These are phyloP conservation scores for Myotis lucifugus DNA, from an alignment of 2,113 vertebrate species.

Conservation along the genomic window DNA sequence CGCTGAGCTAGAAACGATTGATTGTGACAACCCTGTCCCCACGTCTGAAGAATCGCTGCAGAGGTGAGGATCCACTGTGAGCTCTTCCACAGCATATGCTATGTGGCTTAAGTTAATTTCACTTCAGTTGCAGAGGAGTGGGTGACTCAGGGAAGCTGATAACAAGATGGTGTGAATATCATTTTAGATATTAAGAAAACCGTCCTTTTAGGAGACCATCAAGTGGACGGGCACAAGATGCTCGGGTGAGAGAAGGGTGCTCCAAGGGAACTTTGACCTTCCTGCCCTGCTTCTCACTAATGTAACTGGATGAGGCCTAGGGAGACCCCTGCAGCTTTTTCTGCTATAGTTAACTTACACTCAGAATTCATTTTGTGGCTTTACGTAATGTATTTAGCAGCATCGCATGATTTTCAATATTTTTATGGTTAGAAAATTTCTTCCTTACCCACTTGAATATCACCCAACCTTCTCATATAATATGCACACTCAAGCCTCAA, in stretches of 20 bases:
- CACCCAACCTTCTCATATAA: not conserved
- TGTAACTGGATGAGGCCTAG: not conserved
- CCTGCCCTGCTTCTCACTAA: not conserved
- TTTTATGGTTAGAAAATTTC: not conserved
- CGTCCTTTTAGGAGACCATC: not conserved
- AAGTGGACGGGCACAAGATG: not conserved
- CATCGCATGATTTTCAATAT: not conserved
- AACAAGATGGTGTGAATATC: not conserved
- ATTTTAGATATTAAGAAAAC: not conserved
- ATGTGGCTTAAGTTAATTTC: not conserved
- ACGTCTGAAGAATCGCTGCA: not conserved
- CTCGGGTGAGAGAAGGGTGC: not conserved
- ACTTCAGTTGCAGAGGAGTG: slow-evolving; percentile 41
- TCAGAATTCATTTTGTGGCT: not conserved
- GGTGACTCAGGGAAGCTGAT: not conserved
- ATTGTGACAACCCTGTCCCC: not conserved
- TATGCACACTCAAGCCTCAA: not conserved
- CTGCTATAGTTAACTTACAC: not conserved
- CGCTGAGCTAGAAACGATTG: not conserved
- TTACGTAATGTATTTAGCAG: not conserved
- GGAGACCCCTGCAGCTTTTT: not conserved
- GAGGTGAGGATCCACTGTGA: not conserved
- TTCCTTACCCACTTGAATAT: not conserved
- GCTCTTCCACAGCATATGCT: not conserved
- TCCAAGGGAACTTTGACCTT: not conserved